Percentiles rank a stretch among this genome's conserved stretches.
Conservation (phyloP, 2,113 vertebrate genomes). For the Eulacestoma nigropectus region DNA sequence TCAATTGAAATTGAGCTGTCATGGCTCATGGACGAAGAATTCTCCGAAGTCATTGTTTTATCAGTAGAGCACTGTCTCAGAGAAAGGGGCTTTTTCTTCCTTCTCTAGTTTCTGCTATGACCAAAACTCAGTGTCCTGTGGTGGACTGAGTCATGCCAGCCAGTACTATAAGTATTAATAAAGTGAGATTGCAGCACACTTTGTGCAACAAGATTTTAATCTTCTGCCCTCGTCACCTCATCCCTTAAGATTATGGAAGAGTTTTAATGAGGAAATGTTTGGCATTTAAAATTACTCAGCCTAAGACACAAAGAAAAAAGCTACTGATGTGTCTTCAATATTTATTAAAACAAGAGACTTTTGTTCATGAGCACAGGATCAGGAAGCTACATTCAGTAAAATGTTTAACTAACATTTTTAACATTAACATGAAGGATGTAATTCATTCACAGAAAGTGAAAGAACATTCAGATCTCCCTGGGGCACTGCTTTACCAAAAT, state of each 20-base stretch:
- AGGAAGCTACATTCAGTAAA: neutral
- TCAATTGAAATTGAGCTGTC: neutral
- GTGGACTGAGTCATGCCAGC: neutral
- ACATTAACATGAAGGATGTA: neutral
- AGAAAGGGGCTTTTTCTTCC: neutral
- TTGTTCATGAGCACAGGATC: neutral
- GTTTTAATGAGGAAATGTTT: neutral
- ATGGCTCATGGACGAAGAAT: neutral
- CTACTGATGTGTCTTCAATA: neutral
- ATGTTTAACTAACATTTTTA: neutral
- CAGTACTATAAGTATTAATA: neutral
- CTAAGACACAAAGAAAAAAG: neutral
- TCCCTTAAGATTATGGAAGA: neutral
- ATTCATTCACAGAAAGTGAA: slow-evolving; percentile 15
- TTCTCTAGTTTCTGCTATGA: neutral
- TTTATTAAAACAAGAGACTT: neutral
- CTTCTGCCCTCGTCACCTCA: neutral
- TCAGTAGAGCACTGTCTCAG: neutral
- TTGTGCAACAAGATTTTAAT: neutral
- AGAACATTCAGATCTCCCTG: neutral
- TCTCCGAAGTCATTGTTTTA: neutral
- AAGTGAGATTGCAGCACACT: neutral
- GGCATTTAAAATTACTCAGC: neutral
- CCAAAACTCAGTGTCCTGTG: neutral
- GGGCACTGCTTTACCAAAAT: neutral